Base-by-base conservation (phyloP, 2,113 vertebrate species). In the Clarias batrachus region DNA sequence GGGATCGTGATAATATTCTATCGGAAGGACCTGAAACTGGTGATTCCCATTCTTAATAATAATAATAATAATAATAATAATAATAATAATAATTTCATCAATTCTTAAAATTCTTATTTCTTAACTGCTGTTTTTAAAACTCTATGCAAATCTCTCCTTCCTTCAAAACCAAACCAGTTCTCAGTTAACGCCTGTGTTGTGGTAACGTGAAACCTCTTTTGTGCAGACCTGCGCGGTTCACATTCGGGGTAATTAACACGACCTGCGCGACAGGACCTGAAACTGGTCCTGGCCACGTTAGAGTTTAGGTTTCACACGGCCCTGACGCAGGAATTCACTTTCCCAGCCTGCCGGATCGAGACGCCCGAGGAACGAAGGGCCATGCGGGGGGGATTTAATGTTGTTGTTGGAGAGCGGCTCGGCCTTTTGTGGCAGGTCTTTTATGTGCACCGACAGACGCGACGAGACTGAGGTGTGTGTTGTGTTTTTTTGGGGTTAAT, bases 191-290 rank as follows among this genome's bases (percentile, higher is more conserved):
- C 70, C 73, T 79, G 19, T 79, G 19, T 41, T 81, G 37, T 25
- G 54, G 66, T 84, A 87, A 87, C 52, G 25, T 21, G 57, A 87
- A 27, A 57, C 59, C n/a, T 71, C 63, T 19, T 54, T 33, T 68
- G 73, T 63, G 54, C 68, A 71, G 86, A 77, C 68, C 54, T 52
- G n/a, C 86, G 86, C 80, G 48, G 62, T 71, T 88, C 56, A 73
- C 68, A 86, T 83, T 87, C 48, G 66, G 10, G 14, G 82, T 91
- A 86, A 90, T 91, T 89, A 91, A 88, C 82, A 78, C 79, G 62
- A 91, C 86, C 83, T 89, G 89, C 84, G 85, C 79, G 85, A 87
- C 86, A 88, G 79, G 90, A 88, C 85, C 86, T 59, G 85, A 90
- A 92, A 92, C 89, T 56, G 84, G 87, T 91, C 86, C 66, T 82